Conservation (phyloP, 2,888 invertebrate species). For the Acanthosoma haemorrhoidale region DNA sequence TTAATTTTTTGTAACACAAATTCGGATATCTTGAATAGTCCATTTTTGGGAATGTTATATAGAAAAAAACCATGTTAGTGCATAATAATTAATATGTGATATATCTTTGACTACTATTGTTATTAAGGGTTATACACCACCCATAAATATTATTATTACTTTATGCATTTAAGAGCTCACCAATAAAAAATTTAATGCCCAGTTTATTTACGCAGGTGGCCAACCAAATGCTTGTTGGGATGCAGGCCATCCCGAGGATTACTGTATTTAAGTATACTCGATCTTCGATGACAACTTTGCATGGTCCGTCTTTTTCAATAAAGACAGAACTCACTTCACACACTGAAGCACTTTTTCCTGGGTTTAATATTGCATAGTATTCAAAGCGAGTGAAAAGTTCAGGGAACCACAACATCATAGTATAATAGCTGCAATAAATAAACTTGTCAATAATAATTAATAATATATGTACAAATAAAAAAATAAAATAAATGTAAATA, state of each 20-base stretch:
- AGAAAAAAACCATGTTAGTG: background rate
- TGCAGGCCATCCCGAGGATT: constrained; percentile 72
- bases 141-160: no score
- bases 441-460: background rate
- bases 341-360: constrained; percentile 64
- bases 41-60: no score
- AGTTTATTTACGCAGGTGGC: constrained; percentile 72
- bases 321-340: constrained; percentile 70
- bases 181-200: constrained; percentile 75
- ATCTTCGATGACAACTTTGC: constrained; percentile 49
- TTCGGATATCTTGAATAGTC: no score
- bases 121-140: background rate
- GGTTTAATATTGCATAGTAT: constrained; percentile 62
- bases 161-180: no score
- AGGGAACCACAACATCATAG: constrained; percentile 88
- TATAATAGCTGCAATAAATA: constrained; percentile 67
- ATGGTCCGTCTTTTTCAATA: constrained; percentile 44
- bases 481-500: background rate
- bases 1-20: no score
- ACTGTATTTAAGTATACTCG: constrained; percentile 70
- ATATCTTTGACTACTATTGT: no score
- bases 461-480: background rate
- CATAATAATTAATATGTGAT: no score
- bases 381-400: constrained; percentile 80
- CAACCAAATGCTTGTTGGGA: constrained; percentile 72